Conservation (phyloP, 2,888 invertebrate genomes). For the Neocrepidodera transversa region DNA sequence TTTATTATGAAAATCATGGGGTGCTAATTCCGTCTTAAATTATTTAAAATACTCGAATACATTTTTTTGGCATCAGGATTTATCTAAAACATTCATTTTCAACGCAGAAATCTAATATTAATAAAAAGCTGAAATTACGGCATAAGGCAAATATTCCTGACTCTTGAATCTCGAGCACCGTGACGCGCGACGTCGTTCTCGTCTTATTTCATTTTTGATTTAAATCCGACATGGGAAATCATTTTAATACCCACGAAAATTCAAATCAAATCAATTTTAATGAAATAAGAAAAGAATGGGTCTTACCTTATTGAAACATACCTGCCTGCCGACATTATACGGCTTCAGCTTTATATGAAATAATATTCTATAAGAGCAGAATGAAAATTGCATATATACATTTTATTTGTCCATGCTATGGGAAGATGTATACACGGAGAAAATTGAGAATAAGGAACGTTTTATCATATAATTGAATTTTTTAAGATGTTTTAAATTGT, state of each 20-base stretch:
- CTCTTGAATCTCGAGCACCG: conserved; percentile 1
- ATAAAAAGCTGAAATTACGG: conserved; percentile 4
- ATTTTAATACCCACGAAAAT: conserved; percentile 16
- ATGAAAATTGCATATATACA: conserved; percentile 39
- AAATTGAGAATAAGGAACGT: conserved; percentile 22
- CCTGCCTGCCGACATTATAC: conserved; percentile 36
- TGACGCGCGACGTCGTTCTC: not conserved
- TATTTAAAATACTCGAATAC: too few species aligned
- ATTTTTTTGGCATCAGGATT: too few species aligned
- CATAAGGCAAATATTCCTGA: not conserved
- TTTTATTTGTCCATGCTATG: conserved; percentile 34
- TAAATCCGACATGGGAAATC: conserved; percentile 15
- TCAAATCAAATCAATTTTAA: conserved; percentile 22
- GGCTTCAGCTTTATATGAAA: conserved; percentile 32
- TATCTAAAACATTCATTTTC: not conserved
- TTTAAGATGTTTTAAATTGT: conserved; percentile 23
- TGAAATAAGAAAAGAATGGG: conserved; percentile 25
- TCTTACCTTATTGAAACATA: conserved; percentile 36
- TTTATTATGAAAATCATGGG: too few species aligned
- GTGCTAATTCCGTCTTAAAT: too few species aligned
- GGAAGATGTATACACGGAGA: conserved; percentile 27
- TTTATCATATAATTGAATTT: conserved; percentile 38
- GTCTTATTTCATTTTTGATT: conserved; percentile 12
- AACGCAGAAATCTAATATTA: conserved; percentile 4
- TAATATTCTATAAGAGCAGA: conserved; percentile 33